Conservation (phyloP, 2,888 invertebrate genomes). For the Polydrusus cervinus region DNA sequence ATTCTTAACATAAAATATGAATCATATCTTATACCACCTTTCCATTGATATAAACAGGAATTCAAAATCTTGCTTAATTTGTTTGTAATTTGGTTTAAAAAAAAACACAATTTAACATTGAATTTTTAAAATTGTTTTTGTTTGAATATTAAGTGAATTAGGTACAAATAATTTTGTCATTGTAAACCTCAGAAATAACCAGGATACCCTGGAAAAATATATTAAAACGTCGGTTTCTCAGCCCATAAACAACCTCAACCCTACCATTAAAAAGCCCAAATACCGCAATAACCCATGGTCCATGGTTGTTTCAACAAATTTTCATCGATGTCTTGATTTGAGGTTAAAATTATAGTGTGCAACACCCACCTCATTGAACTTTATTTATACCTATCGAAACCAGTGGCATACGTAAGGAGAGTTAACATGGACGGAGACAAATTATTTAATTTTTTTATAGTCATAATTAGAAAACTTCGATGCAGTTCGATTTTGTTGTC, state of each 20-base stretch:
- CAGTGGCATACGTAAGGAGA: not conserved
- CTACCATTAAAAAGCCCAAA: constrained; percentile 44
- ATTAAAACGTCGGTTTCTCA: constrained; percentile 21
- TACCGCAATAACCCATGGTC: constrained; percentile 38
- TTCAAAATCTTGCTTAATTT: too few species aligned
- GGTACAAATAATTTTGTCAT: not conserved
- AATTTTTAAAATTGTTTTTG: too few species aligned
- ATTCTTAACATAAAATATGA: too few species aligned
- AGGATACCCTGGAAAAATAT: not conserved
- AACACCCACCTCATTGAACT: not conserved
- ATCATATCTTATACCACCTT: too few species aligned
- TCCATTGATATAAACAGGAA: too few species aligned
- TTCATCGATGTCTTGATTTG: constrained; percentile 52
- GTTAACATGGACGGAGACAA: not conserved
- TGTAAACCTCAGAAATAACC: not conserved
- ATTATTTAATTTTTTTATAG: not conserved
- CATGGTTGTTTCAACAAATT: constrained; percentile 44
- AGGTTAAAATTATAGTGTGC: constrained; percentile 41
- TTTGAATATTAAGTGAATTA: too few species aligned
- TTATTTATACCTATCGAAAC: not conserved
- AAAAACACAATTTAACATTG: too few species aligned
- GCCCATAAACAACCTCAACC: constrained; percentile 38
- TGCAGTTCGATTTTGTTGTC: too few species aligned
- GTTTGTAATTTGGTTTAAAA: too few species aligned
- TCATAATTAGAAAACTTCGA: too few species aligned